Base-by-base conservation (phyloP, 1,140 invertebrate species). In the Brachystomella parvula region DNA sequence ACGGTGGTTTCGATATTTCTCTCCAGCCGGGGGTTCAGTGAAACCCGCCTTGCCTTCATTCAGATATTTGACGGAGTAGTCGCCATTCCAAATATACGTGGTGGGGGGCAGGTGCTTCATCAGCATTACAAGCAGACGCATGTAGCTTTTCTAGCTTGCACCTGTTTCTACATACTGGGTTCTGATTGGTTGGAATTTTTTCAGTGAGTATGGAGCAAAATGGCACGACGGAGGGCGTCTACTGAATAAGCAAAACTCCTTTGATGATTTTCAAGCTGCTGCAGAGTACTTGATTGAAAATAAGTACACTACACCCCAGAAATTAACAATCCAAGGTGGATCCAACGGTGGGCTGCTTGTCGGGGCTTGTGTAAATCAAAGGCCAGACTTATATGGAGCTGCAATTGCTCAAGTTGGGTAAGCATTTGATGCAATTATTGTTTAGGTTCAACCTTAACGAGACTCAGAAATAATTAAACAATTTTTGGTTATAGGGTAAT, bases 311-410 rank as follows among this genome's bases (percentile, higher is more conserved):
- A 81, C 77, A 29, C 78, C 84, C 1, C n/a, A 21, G 56, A 89
- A 88, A 78, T 80, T 99, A 35, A 86, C 85, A 1, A 95, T 96
- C 72, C 88, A 96, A 78, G 96, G 96, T 39, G 92, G 87, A 32
- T 98, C 94, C 57, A 99, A 99, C 81, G 96, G 96, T 9, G 96
- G 96, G 1, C 81, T 99, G 29, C 79, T 98, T 17, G 88, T 98
- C 2, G 94, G 89, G 19, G 93, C 94, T 3, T 90, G 88, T 75
- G 84, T 89, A 47, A 98, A 98, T 83, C 96, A 98, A 80, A 82
- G 92, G 59, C 96, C 96, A 2, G 91, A 97, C 76, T 81, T 99
- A 17, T 98, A 90, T 80, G 93, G 91, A 30, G 91, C 90, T 73
- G 91, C 86, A 33, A 84, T 99, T 74, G 85, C 87, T 72, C 89